Base-by-base conservation (phyloP, 2,888 invertebrate genomes). In the Elgonia sp. region DNA sequence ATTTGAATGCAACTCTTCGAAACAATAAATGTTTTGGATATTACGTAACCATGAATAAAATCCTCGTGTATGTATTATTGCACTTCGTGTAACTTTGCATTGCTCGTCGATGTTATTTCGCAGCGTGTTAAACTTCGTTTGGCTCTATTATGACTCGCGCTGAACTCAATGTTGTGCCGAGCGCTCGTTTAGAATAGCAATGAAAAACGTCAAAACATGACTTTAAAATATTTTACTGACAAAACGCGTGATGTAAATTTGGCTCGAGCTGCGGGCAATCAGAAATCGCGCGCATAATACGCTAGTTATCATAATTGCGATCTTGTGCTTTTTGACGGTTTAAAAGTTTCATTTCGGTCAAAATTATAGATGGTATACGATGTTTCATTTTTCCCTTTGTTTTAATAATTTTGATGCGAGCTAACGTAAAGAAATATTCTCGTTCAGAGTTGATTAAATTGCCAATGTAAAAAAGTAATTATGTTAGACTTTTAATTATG, bases 61-160 rank as follows among this genome's bases (percentile, higher is more conserved):
- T 29, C 14, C 67, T 57, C 40, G 55, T 20, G 29, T 50, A 50
- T 20, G 76, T 50, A 39, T 73, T 73, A 73, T 57, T 20, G 73
- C 21, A 60, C 46, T 50, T 42, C 14, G 55, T 57, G 55, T 37
- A 75, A 75, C 62, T 75, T 50, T 42, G 60, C 18, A 10, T 20
- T 20, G 73, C 73, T 42, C 37, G 75, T 76, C 42, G 39, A 69
- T 69, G 60, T 93, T 93, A 93, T 80, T 93, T 93, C 92, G 92
- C 92, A 92, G 91, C 92, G 91, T 92, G 93, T 93, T 93, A 93
- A 93, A 92, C 90, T 92, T 93, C 93, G 93, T 93, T 93, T 92
- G 91, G 92, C 89, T 92, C 92, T 91, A 93, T 93, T 93, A 93
- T 92, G 92, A 92, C 91, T 91, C 92, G 91, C 91, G 91, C 91